Evolutionary conservation across 2,888 invertebrate genomes (phyloP).

Genomic region (Pristionchus japonicus): DNA sequence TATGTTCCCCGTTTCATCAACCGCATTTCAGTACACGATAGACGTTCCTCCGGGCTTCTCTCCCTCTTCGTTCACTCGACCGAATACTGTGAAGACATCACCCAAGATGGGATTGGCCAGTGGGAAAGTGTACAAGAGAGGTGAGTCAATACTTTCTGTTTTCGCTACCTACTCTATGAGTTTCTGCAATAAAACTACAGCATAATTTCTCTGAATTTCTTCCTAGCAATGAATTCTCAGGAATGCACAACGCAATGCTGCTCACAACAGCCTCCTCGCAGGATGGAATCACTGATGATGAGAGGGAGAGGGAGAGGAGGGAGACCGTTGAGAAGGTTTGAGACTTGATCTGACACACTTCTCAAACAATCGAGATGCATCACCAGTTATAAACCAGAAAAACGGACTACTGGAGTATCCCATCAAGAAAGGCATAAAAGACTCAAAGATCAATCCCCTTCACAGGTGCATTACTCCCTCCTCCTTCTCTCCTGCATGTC

Average conservation of each 20-base stretch:
- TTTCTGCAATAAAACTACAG: too few species aligned
- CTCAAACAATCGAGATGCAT: too few species aligned
- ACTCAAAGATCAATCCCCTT: not conserved
- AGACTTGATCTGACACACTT: not conserved
- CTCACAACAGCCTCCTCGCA: not conserved
- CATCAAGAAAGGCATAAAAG: too few species aligned
- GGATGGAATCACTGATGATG: not conserved
- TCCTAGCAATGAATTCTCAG: too few species aligned
- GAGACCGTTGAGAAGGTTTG: not conserved
- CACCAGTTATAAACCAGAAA: too few species aligned
- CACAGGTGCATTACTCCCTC: slow-evolving; percentile 52
- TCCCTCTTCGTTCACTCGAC: slow-evolving; percentile 26
- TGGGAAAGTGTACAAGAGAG: slow-evolving; percentile 13
- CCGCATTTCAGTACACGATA: not conserved
- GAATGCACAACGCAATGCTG: not conserved
- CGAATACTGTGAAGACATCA: not conserved
- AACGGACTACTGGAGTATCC: too few species aligned
- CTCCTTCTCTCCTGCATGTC: slow-evolving; percentile 52
- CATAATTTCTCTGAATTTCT: too few species aligned
- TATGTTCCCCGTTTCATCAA: too few species aligned
- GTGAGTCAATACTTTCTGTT: too few species aligned
- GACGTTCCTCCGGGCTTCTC: slow-evolving; percentile 1
- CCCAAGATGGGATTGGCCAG: slow-evolving; percentile 22
- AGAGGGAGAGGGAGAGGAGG: not conserved
- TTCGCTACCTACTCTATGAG: too few species aligned